phyloP scores from a whole-genome alignment of 2,888 invertebrate species.

The Antitype chi region DNA sequence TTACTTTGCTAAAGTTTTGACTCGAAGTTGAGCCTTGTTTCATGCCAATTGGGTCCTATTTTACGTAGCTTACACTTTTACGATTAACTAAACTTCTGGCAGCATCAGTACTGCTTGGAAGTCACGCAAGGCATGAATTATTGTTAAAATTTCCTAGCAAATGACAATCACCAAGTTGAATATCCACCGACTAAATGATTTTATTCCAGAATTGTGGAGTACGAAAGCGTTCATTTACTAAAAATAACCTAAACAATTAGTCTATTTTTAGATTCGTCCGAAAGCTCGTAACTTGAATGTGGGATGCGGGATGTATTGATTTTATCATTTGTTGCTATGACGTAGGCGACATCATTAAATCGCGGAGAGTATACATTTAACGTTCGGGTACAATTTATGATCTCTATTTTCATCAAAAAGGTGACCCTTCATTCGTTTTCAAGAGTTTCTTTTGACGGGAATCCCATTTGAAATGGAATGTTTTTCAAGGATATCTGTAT shows the following conservation, averaged over 20 bases:
- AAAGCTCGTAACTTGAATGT: slow-evolving; percentile 31
- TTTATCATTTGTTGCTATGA: slow-evolving; percentile 48
- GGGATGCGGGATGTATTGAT: slow-evolving; percentile 43
- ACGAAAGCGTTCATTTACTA: slow-evolving; percentile 27
- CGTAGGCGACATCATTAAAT: slow-evolving; percentile 39
- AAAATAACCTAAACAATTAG: slow-evolving; percentile 37
- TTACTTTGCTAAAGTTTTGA: slow-evolving; percentile 37
- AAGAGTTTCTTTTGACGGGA: slow-evolving; percentile 38
- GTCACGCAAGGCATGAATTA: slow-evolving; percentile 41
- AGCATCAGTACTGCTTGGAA: slow-evolving; percentile 28
- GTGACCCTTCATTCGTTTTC: slow-evolving; percentile 28
- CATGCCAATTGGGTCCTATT: slow-evolving; percentile 51
- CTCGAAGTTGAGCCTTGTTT: slow-evolving; percentile 40
- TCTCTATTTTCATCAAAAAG: slow-evolving; percentile 43
- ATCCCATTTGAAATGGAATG: slow-evolving; percentile 23
- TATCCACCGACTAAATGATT: slow-evolving; percentile 4
- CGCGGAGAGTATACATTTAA: slow-evolving; percentile 32
- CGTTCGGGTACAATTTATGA: slow-evolving; percentile 36
- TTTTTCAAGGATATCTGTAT: slow-evolving; percentile 43
- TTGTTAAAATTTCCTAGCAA: slow-evolving; percentile 35
- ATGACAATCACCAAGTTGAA: slow-evolving; percentile 11
- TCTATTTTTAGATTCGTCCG: slow-evolving; percentile 32
- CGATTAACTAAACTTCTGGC: slow-evolving; percentile 35
- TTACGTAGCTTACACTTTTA: slow-evolving; percentile 34
- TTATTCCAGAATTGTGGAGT: slow-evolving; percentile 28